Conservation (phyloP, 2,113 vertebrate genomes). For the Entomyzon cyanotis region DNA sequence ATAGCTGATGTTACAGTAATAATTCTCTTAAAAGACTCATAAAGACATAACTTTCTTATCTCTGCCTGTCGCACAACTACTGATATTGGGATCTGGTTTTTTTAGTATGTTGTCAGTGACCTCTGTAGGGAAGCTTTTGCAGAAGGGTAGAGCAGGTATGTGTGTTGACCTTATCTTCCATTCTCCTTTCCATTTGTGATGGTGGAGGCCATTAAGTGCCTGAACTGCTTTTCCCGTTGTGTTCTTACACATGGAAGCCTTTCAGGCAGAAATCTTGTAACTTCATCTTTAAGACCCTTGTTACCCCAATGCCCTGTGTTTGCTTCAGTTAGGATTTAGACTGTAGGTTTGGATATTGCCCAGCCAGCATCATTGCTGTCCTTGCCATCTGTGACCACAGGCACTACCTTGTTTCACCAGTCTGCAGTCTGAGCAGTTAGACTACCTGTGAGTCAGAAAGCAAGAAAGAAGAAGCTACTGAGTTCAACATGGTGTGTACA, state of each 20-base stretch:
- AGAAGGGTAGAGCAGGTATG: fast-evolving
- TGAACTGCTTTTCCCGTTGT: neutral
- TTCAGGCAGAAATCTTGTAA: neutral
- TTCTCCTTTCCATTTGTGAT: neutral
- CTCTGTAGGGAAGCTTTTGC: neutral
- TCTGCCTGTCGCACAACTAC: neutral
- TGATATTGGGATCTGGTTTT: neutral
- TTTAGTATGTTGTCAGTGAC: neutral
- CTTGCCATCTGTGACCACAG: neutral
- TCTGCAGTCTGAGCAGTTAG: neutral
- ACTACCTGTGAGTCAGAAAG: neutral
- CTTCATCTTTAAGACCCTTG: neutral
- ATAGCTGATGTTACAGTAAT: neutral
- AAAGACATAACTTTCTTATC: neutral
- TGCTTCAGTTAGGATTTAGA: neutral
- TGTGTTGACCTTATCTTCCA: neutral
- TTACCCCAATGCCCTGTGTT: neutral
- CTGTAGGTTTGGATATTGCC: neutral
- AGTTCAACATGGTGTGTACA: neutral
- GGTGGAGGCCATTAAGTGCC: neutral
- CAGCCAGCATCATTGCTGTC: neutral
- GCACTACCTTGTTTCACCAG: neutral
- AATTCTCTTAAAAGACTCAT: neutral
- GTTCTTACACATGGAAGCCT: neutral
- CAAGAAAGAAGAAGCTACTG: neutral